Evolutionary conservation across 2,888 invertebrate species (phyloP).

Genomic region (Dastarcus helophoroides): DNA sequence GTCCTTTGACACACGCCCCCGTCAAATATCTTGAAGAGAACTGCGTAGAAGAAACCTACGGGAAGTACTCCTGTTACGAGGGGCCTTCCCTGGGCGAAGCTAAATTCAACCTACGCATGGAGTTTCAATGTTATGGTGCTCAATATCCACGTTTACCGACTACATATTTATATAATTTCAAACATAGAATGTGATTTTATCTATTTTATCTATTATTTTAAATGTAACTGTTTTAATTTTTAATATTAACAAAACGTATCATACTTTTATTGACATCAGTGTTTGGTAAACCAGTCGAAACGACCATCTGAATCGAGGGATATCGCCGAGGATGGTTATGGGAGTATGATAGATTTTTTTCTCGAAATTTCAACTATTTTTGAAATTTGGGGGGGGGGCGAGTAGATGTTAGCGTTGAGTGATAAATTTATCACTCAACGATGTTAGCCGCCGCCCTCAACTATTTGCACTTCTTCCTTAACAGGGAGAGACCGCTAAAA

Average conservation of each 20-base stretch:
- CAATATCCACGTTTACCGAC: slow-evolving; percentile 26
- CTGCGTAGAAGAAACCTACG: slow-evolving; percentile 9
- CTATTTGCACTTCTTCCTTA: no score
- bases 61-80: slow-evolving; percentile 2
- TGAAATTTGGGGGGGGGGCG: no score
- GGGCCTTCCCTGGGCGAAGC: slow-evolving; percentile 1
- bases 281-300: no score
- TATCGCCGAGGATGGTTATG: no score
- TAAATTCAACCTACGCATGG: slow-evolving; percentile 17
- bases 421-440: no score
- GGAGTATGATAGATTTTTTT: no score
- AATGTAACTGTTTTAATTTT: slow-evolving; percentile 11
- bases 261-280: slow-evolving; percentile 3
- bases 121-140: slow-evolving; percentile 27
- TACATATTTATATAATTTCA: slow-evolving; percentile 25
- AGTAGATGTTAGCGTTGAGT: no score
- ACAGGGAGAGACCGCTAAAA: no score
- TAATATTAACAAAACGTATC: slow-evolving; percentile 10
- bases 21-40: slow-evolving; percentile 16
- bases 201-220: slow-evolving; percentile 12
- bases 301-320: no score
- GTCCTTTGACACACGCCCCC: slow-evolving; percentile 25
- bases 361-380: no score
- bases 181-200: slow-evolving; percentile 12
- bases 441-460: no score